phyloP scores from a whole-genome alignment of 2,888 invertebrate species.

The Megalurothrips usitatus region DNA sequence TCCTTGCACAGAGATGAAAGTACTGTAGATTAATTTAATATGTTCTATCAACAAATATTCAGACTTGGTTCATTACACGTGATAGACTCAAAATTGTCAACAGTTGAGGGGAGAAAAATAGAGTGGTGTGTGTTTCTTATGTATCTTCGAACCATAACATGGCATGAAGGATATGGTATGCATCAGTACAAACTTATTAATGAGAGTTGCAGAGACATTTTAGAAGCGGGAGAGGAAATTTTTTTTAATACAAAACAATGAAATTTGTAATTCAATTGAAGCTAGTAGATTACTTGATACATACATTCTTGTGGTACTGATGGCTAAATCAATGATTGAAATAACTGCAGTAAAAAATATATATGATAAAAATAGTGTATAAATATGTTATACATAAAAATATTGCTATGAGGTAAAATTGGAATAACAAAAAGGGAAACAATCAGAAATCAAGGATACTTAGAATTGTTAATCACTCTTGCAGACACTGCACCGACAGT shows the following conservation, averaged over 20 bases:
- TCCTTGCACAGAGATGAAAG: slow-evolving; percentile 1
- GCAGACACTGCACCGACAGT: too few relatives aligned
- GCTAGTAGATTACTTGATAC: not conserved
- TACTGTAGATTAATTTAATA: not conserved
- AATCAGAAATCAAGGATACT: too few relatives aligned
- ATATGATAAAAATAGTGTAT: not conserved
- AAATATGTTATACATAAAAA: not conserved
- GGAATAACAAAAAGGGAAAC: too few relatives aligned
- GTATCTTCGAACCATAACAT: too few relatives aligned
- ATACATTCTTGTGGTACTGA: not conserved
- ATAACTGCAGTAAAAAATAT: not conserved
- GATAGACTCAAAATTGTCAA: not conserved
- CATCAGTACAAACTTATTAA: too few relatives aligned
- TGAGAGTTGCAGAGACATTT: too few relatives aligned
- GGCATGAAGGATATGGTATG: too few relatives aligned
- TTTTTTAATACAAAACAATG: not conserved
- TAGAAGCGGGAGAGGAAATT: too few relatives aligned
- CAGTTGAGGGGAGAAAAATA: too few relatives aligned
- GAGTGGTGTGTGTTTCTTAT: too few relatives aligned
- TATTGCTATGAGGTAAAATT: not conserved
- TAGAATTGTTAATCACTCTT: too few relatives aligned
- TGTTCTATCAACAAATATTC: not conserved
- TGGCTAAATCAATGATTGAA: not conserved
- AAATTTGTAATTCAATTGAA: not conserved
- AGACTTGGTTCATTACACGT: not conserved